These are phyloP conservation scores for Phycodurus eques DNA, from an alignment of 2,113 vertebrate species.

Conservation along the genomic window DNA sequence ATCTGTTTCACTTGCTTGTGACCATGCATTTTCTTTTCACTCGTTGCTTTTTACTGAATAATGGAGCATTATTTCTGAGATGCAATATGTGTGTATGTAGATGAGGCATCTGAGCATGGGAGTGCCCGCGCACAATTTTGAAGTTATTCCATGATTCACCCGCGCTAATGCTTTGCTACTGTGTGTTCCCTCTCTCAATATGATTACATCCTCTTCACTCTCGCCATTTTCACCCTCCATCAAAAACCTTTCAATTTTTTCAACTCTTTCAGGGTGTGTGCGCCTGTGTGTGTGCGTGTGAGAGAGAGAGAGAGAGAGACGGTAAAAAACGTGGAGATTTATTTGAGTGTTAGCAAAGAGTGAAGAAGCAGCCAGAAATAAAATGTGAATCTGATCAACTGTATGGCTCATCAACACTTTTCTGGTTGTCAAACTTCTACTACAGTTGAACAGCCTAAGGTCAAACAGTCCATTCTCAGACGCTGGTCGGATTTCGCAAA, in stretches of 20 bases:
- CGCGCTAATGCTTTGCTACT: conserved; percentile 43
- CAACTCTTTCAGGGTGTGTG: conserved; percentile 6
- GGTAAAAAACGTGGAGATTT: background rate
- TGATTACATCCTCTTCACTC: conserved; percentile 40
- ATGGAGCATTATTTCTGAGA: conserved; percentile 41
- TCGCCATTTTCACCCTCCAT: conserved; percentile 24
- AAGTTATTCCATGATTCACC: conserved; percentile 57
- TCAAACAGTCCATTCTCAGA: too few relatives aligned
- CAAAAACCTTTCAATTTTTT: conserved; percentile 14
- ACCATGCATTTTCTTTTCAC: conserved; percentile 23
- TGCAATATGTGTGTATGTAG: conserved; percentile 43
- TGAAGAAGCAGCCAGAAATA: conserved; percentile 48
- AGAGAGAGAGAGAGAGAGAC: conserved; percentile 10
- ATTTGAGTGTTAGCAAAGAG: background rate
- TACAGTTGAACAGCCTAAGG: too few relatives aligned
- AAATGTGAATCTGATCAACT: conserved; percentile 57
- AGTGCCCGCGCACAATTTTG: conserved; percentile 13
- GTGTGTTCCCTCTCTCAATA: conserved; percentile 47
- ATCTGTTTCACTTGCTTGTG: background rate
- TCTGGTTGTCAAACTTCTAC: too few relatives aligned
- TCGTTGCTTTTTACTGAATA: conserved; percentile 49
- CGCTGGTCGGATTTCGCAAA: too few relatives aligned
- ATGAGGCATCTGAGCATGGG: conserved; percentile 23
- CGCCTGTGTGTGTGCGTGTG: conserved; percentile 5
- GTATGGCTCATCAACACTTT: conserved; percentile 2